These are phyloP conservation scores for Phodopus roborovskii DNA, from an alignment of 2,113 vertebrate species.

Conservation along the genomic window DNA sequence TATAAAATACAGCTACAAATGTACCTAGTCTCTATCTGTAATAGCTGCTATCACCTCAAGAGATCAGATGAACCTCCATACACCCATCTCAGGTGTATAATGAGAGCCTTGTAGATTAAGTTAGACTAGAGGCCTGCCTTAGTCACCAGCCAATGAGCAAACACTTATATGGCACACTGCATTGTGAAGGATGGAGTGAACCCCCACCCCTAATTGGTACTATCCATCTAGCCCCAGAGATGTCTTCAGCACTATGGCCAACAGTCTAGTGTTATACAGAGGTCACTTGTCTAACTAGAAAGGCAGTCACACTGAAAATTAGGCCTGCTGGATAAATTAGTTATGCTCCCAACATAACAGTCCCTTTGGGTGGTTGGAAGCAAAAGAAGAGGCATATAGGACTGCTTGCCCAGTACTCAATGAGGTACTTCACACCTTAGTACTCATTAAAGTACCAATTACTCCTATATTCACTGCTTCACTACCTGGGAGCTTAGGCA, in stretches of 20 bases:
- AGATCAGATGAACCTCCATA: neutral
- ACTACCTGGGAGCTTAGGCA: neutral
- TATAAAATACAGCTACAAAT: neutral
- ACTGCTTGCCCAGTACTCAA: neutral
- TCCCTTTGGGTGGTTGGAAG: neutral
- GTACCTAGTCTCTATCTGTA: neutral
- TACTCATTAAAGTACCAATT: neutral
- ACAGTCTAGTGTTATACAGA: neutral
- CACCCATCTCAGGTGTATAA: accelerated
- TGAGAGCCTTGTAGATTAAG: neutral
- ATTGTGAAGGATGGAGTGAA: neutral
- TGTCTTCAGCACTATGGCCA: neutral
- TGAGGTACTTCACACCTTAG: neutral
- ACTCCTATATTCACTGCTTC: neutral
- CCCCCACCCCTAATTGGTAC: accelerated
- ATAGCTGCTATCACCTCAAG: neutral
- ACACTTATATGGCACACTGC: neutral
- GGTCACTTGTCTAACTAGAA: neutral
- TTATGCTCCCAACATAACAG: neutral
- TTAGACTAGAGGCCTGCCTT: neutral
- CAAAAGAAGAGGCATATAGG: neutral
- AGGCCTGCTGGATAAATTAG: neutral
- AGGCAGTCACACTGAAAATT: neutral
- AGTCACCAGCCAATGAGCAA: neutral
- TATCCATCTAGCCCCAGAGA: neutral